Conservation (phyloP, 2,888 invertebrate species). For the Cantharis nigra region DNA sequence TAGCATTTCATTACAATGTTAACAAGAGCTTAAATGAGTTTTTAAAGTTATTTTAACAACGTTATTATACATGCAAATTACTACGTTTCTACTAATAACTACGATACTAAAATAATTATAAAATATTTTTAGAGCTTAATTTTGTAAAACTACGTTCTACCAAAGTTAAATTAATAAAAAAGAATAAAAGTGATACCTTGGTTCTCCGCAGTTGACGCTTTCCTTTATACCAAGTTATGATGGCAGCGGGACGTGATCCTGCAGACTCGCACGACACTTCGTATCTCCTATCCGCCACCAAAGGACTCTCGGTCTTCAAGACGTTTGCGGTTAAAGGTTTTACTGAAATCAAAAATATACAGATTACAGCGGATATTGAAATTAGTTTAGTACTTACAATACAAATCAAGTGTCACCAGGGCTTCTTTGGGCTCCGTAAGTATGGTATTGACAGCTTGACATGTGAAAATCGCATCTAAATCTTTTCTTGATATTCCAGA, state of each 20-base stretch:
- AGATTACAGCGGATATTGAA: background rate
- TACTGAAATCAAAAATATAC: slow-evolving; percentile 60
- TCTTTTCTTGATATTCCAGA: slow-evolving; percentile 76
- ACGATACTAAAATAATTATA: background rate
- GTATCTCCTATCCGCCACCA: slow-evolving; percentile 83
- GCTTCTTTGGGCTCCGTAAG: slow-evolving; percentile 80
- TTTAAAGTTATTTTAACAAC: slow-evolving; percentile 12
- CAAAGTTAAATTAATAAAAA: slow-evolving; percentile 2
- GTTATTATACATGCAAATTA: slow-evolving; percentile 17
- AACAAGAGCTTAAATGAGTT: slow-evolving; percentile 22
- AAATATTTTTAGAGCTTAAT: slow-evolving; percentile 1
- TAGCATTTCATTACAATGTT: slow-evolving; percentile 9
- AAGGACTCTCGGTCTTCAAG: slow-evolving; percentile 67
- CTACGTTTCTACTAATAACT: background rate
- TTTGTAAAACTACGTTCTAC: background rate
- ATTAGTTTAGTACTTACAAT: slow-evolving; percentile 65
- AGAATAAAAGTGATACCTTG: slow-evolving; percentile 61
- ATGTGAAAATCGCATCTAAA: slow-evolving; percentile 84
- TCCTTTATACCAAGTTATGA: slow-evolving; percentile 89
- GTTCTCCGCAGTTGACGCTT: slow-evolving; percentile 80
- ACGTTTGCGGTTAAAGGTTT: slow-evolving; percentile 82
- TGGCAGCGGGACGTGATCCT: slow-evolving; percentile 83
- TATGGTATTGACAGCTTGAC: slow-evolving; percentile 84
- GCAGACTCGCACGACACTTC: slow-evolving; percentile 83
- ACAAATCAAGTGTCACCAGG: slow-evolving; percentile 76